Evolutionary conservation across 2,888 invertebrate species (phyloP).

Genomic region (Eristalinus aeneus): DNA sequence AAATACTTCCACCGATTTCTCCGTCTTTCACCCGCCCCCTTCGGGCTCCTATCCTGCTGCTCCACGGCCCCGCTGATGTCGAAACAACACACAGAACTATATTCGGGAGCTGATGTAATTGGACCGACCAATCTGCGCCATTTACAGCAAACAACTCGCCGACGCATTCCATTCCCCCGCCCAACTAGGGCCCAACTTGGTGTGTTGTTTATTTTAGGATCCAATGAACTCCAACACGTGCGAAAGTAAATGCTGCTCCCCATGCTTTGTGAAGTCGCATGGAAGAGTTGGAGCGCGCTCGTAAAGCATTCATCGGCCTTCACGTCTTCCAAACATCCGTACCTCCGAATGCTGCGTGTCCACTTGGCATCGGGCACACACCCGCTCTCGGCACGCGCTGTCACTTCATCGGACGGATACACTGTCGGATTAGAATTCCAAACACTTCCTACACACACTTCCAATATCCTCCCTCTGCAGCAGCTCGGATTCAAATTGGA

Average conservation of each 20-base stretch:
- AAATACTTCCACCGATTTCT: not conserved
- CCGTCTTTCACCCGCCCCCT: not conserved
- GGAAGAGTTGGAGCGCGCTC: not conserved
- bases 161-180: not conserved
- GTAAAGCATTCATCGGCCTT: constrained; percentile 7
- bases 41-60: not conserved
- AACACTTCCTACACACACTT: constrained; percentile 63
- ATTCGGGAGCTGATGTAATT: constrained; percentile 61
- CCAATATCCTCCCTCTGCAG: constrained; percentile 60
- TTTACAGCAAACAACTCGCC: constrained; percentile 6
- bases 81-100: constrained; percentile 34
- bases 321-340: not conserved
- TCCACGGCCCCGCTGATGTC: not conserved
- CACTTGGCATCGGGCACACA: not conserved
- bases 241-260: not conserved
- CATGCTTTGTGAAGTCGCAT: not conserved
- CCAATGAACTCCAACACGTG: constrained; percentile 66
- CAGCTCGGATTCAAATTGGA: not conserved
- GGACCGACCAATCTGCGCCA: constrained; percentile 18
- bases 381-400: not conserved
- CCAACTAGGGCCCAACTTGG: not conserved
- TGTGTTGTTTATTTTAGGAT: constrained; percentile 64
- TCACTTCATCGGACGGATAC: constrained; percentile 24
- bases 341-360: not conserved
- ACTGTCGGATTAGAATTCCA: constrained; percentile 49